Evolutionary conservation across 1,140 invertebrate species (phyloP), one percentile per base, ranked within the genome.

Genomic region (Batillaria attramentaria): DNA sequence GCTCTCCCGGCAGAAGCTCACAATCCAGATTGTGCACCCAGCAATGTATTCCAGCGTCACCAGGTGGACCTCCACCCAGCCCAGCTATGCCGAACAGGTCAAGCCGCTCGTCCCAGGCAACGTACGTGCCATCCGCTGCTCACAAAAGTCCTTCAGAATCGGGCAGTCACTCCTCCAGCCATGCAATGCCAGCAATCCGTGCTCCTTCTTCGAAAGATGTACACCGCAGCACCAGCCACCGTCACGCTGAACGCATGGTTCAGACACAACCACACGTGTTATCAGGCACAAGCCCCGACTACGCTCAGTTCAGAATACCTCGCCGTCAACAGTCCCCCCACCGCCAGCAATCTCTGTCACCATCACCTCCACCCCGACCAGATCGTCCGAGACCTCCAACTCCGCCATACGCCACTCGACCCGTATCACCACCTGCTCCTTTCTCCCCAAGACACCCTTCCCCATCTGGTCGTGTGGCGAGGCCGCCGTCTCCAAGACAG

Each of bases 351-450:
- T 46, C 68, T 2, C n/a, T 42, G 33, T 31, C 68, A 4, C 50
- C 42, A 4, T 70, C 68, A 28, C 68, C 39, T 5, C 41, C 68
- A 10, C 41, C 39, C 6, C 33, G 41, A 0, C 41, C 39, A 13
- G 28, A 70, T 1, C 37, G 24, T 28, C 50, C 68, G 10, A 70
- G 68, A 46, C 68, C 68, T 1, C 68, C 68, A 8, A 70, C 68
- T 2, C 68, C 68, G 3, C 68, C 68, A 42, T 70, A 70, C 28
- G 24, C 68, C 2, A 3, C 42, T 13, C 24, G 41, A 28, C 39
- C 68, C 50, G 13, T 42, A 5, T 70, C 68, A 8, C 68, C 68
- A 8, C 68, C 68, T 8, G 13, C 68, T 4, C n/a, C 66, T 3
- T 28, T 70, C 35, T 31, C 68, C 24, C 50, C 68, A 3, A 37